Evolutionary conservation across 2,797 vertebrate genomes (phyloP), one percentile per base, ranked within the genome.

Genomic region (Ficedula albicollis): DNA sequence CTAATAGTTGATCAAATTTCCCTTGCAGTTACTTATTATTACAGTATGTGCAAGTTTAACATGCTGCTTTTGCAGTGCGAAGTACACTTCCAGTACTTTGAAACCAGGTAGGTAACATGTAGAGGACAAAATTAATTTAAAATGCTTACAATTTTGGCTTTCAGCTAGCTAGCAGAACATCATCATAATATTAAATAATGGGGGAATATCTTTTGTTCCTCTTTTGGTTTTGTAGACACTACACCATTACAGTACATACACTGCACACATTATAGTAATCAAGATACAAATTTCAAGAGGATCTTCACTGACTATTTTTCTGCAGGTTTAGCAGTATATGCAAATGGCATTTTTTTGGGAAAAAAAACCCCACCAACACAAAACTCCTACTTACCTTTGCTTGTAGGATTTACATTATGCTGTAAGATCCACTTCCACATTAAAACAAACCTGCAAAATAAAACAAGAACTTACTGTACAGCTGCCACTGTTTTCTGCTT

Each of bases 361-460:
- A 46, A 1, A 4, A 32, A 44, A 41, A 55, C 1, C 2, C 2
- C 20, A 26, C 8, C 18, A 89, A 78, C 9, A 48, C 14, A 34
- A 54, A 95, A 60, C 36, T 91, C 68, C 60, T 94, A 96, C 98
- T 97, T 94, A 98, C 98, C 97, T 96, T 96, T 89, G 86, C 77
- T 88, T 94, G 87, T 75, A 74, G 91, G 96, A 96, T 92, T 93
- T 89, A 89, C 77, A 97, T 96, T 96, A 98, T 81, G 95, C 93
- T 97, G 80, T 12, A 95, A 96, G 89, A 97, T 97, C 93, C 95
- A 87, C 97, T 97, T 96, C 95, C 77, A 96, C 95, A 93, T 87
- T 94, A 97, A 97, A 96, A 95, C 81, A 96, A 95, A 95, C 90
- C 98, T 98, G 96, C 62, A 97, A 98, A 95, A 95, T 58, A 94